Conservation (phyloP, 2,113 vertebrate genomes). For the Odobenus rosmarus region DNA sequence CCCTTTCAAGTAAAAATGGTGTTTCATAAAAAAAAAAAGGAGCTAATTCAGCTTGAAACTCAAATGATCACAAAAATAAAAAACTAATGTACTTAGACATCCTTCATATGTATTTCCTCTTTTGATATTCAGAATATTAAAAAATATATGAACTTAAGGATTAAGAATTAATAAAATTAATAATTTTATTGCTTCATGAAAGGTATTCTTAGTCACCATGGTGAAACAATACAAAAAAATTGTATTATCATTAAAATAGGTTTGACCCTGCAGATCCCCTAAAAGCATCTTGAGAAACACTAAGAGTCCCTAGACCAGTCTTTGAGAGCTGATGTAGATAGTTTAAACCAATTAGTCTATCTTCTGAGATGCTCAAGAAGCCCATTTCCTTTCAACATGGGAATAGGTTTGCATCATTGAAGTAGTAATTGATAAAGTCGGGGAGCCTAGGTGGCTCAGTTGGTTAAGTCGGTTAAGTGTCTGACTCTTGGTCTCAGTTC, state of each 20-base stretch:
- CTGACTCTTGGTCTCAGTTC: background rate
- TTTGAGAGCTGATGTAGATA: background rate
- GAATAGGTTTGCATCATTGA: background rate
- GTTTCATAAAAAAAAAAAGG: background rate
- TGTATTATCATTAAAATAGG: background rate
- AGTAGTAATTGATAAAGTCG: background rate
- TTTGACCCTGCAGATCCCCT: background rate
- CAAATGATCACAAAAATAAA: background rate
- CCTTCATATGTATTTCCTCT: background rate
- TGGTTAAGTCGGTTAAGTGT: background rate
- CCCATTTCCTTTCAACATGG: background rate
- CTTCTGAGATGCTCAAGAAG: background rate
- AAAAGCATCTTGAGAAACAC: background rate
- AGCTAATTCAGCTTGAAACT: background rate
- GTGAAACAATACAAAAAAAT: background rate
- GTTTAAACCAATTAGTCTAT: background rate
- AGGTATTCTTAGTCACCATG: background rate
- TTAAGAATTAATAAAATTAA: background rate
- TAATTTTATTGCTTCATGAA: background rate
- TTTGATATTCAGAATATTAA: background rate
- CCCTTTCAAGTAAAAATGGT: slow-evolving; percentile 24
- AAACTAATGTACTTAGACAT: background rate
- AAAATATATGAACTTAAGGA: background rate
- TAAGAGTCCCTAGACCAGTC: background rate
- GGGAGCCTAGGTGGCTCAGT: background rate